Evolutionary conservation across 2,888 invertebrate species (phyloP).

Genomic region (Rhabditophanes sp.): DNA sequence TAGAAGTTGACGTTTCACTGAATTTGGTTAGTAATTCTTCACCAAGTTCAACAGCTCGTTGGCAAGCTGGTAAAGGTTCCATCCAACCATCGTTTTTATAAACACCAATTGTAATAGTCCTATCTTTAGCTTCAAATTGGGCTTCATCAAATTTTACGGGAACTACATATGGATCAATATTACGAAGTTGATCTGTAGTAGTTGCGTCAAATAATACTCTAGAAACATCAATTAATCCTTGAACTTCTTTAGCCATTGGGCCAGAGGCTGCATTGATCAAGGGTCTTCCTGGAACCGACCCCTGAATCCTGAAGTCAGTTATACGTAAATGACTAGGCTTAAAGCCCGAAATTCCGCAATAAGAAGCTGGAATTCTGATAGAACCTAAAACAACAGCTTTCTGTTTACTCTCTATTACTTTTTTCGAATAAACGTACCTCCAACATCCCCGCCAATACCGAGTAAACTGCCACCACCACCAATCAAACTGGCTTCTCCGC

Average conservation of each 20-base stretch:
- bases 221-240: not conserved
- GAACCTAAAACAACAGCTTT: constrained; percentile 49
- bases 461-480: constrained; percentile 46
- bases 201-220: not conserved
- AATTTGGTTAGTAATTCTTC: no score
- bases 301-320: constrained; percentile 20
- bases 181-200: not conserved
- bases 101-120: constrained; percentile 10
- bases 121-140: not conserved
- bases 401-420: no score
- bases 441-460: constrained; percentile 49
- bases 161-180: not conserved
- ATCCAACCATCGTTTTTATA: constrained; percentile 36
- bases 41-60: constrained; percentile 24
- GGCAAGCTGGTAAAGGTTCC: constrained; percentile 20
- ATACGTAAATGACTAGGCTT: constrained; percentile 25
- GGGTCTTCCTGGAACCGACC: constrained; percentile 30
- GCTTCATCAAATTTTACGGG: not conserved
- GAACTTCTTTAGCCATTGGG: constrained; percentile 23
- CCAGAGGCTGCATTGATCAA: constrained; percentile 30
- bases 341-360: constrained; percentile 46
- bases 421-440: constrained; percentile 42
- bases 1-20: constrained; percentile 2
- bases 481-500: constrained; percentile 48
- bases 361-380: constrained; percentile 47